phyloP scores from a whole-genome alignment of 2,797 vertebrate genomes.

The Tiaroga cobitis region DNA sequence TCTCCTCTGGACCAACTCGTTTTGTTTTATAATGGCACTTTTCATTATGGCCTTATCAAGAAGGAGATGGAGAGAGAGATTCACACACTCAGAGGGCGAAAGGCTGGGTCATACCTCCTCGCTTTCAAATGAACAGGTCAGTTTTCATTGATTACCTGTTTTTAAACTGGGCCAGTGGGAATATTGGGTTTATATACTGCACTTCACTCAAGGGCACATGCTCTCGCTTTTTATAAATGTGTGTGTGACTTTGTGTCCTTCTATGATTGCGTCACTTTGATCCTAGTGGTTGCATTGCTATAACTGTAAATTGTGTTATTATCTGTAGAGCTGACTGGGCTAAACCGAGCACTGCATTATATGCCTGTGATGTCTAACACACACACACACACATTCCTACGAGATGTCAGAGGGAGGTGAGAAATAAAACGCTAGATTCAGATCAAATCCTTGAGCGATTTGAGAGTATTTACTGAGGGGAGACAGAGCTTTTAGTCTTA shows the following conservation, averaged over 20 bases:
- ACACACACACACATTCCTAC: constrained; percentile 5
- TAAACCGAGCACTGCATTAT: background rate
- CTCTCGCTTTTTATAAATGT: constrained; percentile 26
- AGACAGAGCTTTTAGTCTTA: constrained; percentile 31
- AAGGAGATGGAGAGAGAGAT: background rate
- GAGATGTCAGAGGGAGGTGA: constrained; percentile 36
- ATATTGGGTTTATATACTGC: constrained; percentile 42
- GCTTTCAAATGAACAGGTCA: constrained; percentile 13
- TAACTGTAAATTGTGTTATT: constrained; percentile 35
- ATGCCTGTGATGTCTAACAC: background rate
- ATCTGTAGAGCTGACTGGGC: constrained; percentile 36
- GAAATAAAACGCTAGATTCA: constrained; percentile 35
- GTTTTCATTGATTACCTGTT: constrained; percentile 43
- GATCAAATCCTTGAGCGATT: constrained; percentile 36
- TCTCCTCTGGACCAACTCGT: background rate
- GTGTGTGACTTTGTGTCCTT: background rate
- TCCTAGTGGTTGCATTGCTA: constrained; percentile 8
- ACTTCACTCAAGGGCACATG: constrained; percentile 37
- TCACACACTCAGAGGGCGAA: constrained; percentile 16
- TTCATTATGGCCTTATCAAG: constrained; percentile 30
- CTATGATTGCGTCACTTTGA: constrained; percentile 14
- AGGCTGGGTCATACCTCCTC: constrained; percentile 19
- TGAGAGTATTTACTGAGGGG: constrained; percentile 21
- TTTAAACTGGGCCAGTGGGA: constrained; percentile 43
- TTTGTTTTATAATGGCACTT: constrained; percentile 37